Conservation (phyloP, 35 echinoderm and acorn worm genomes). For the Diadema setosum region DNA sequence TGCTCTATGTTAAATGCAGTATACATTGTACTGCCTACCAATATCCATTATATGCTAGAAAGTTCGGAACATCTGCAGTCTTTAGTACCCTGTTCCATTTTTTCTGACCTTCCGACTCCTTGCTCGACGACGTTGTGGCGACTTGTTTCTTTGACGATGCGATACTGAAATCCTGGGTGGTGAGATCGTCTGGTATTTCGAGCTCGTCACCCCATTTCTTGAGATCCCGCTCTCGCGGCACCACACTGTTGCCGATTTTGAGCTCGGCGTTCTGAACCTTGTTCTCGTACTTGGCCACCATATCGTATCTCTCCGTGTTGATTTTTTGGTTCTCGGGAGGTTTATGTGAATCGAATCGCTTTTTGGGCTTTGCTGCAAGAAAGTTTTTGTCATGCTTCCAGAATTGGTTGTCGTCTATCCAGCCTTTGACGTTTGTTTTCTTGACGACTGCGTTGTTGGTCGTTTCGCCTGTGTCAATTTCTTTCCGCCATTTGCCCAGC, state of each 20-base stretch:
- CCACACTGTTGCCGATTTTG: conserved; percentile 50
- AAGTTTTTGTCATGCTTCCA: conserved; percentile 33
- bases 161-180: conserved; percentile 21
- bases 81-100: conserved; percentile 77
- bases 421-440: conserved; percentile 64
- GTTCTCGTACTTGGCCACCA: conserved; percentile 79
- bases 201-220: conserved; percentile 82
- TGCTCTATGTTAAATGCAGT: background rate
- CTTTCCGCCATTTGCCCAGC: conserved; percentile 63
- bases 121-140: background rate
- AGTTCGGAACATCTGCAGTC: conserved; percentile 76
- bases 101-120: conserved; percentile 31
- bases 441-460: conserved; percentile 83
- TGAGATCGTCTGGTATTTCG: conserved; percentile 70
- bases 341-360: background rate
- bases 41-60: conserved; percentile 78
- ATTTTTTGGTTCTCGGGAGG: conserved; percentile 34
- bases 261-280: conserved; percentile 44
- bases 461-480: conserved; percentile 56
- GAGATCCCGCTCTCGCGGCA: conserved; percentile 65
- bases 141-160: background rate
- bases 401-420: conserved; percentile 83
- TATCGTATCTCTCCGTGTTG: conserved; percentile 67
- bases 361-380: background rate
- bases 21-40: conserved; percentile 28